These are phyloP conservation scores for Oncorhynchus kisutch DNA, from an alignment of 2,113 vertebrate genomes.

Conservation along the genomic window DNA sequence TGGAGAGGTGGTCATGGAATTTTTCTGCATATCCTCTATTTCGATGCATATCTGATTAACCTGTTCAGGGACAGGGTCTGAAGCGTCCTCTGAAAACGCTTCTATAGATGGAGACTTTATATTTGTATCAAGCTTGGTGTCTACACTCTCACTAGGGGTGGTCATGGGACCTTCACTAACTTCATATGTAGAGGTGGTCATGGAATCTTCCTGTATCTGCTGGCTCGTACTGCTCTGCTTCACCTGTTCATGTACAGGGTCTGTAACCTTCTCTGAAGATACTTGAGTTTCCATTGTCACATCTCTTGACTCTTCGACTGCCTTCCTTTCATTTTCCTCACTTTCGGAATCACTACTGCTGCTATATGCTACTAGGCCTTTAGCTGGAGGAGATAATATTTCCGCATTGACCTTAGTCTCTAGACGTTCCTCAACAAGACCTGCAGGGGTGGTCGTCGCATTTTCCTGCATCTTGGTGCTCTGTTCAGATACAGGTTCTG, in stretches of 20 bases:
- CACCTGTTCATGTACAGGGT: background rate
- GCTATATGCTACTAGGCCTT: constrained; percentile 30
- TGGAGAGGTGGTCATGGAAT: background rate
- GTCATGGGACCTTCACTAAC: background rate
- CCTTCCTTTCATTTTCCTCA: background rate
- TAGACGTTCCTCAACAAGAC: too few species aligned
- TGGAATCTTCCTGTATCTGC: background rate
- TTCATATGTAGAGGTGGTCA: background rate
- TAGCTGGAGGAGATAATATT: too few species aligned
- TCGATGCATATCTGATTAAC: background rate
- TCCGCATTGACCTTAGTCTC: too few species aligned
- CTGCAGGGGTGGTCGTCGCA: too few species aligned
- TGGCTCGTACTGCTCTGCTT: background rate
- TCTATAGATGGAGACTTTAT: background rate
- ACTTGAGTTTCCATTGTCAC: background rate
- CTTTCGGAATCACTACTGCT: too few species aligned
- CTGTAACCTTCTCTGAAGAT: background rate
- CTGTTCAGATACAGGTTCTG: too few species aligned
- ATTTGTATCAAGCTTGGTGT: background rate
- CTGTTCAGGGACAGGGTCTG: background rate
- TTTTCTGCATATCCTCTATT: background rate
- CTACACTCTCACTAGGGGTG: too few species aligned
- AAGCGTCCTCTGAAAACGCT: background rate
- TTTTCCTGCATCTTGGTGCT: background rate
- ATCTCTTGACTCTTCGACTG: background rate